Evolutionary conservation across 2,888 invertebrate species (phyloP).

Genomic region (Aleiodes alternator): DNA sequence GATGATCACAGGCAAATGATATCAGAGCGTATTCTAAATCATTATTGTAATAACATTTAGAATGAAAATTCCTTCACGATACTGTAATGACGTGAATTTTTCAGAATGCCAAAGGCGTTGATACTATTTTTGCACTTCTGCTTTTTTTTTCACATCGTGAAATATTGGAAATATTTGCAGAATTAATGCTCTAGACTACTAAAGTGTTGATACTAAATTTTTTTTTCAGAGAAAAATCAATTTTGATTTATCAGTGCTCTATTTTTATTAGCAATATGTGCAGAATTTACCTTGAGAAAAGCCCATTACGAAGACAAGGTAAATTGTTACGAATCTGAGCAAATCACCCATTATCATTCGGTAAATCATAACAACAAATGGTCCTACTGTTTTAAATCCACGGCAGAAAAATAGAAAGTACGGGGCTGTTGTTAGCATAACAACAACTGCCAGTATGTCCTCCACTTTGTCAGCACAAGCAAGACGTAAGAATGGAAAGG

Average conservation of each 20-base stretch:
- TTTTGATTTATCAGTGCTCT: too few relatives aligned
- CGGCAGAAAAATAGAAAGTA: constrained; percentile 99
- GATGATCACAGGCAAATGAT: constrained; percentile 15
- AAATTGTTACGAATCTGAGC: constrained; percentile 96
- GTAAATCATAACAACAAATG: constrained; percentile 99
- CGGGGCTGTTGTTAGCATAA: constrained; percentile 96
- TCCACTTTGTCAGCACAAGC: constrained; percentile 91
- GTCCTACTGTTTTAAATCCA: constrained; percentile 98
- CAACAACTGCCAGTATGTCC: constrained; percentile 93
- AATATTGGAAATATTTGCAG: constrained; percentile 10
- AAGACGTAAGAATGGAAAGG: constrained; percentile 89
- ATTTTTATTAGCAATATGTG: neutral
- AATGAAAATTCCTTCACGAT: neutral
- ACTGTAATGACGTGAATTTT: constrained; percentile 6
- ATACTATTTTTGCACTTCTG: too few relatives aligned
- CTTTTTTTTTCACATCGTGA: constrained; percentile 1
- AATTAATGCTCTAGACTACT: constrained; percentile 19
- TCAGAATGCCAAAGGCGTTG: constrained; percentile 1
- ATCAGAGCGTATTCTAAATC: neutral
- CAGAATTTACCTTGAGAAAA: constrained; percentile 92
- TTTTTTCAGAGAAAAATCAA: too few relatives aligned
- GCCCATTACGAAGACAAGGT: constrained; percentile 96
- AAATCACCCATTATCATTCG: constrained; percentile 98
- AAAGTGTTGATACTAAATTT: neutral
- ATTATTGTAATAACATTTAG: neutral